Evolutionary conservation across 2,113 vertebrate species (phyloP).

Genomic region (Vireo altiloquus): DNA sequence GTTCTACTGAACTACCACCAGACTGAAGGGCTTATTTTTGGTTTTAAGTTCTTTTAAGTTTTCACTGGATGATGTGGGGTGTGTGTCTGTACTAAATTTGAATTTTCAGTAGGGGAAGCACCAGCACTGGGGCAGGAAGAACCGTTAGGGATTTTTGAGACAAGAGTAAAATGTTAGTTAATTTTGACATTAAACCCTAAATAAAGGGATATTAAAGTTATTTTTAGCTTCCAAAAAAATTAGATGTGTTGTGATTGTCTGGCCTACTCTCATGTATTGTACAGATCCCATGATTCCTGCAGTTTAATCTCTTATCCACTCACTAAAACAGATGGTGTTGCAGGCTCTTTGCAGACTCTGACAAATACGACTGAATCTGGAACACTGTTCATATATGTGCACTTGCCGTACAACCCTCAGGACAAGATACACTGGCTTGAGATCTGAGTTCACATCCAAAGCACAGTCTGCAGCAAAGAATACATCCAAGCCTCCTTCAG

Average conservation of each 20-base stretch:
- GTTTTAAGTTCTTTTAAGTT: background rate
- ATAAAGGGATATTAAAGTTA: conserved; percentile 1
- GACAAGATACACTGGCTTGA: background rate
- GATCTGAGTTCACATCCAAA: background rate
- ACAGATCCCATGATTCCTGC: background rate
- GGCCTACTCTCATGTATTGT: background rate
- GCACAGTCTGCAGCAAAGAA: background rate
- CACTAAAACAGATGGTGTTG: conserved; percentile 45
- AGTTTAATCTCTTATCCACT: conserved; percentile 11
- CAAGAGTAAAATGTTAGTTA: background rate
- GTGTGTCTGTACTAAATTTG: background rate
- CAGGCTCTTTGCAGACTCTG: conserved; percentile 41
- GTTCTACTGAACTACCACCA: background rate
- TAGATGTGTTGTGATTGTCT: background rate
- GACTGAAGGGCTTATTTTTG: background rate
- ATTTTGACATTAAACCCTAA: background rate
- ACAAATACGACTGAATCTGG: conserved; percentile 10
- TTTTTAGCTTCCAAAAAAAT: background rate
- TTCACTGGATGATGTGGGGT: background rate
- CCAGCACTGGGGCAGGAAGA: background rate
- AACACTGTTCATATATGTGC: background rate
- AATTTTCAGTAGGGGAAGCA: background rate
- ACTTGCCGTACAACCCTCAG: background rate
- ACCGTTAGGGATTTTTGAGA: background rate
- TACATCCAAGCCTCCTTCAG: background rate